phyloP scores from a whole-genome alignment of 2,113 vertebrate species.

The Sapajus apella region DNA sequence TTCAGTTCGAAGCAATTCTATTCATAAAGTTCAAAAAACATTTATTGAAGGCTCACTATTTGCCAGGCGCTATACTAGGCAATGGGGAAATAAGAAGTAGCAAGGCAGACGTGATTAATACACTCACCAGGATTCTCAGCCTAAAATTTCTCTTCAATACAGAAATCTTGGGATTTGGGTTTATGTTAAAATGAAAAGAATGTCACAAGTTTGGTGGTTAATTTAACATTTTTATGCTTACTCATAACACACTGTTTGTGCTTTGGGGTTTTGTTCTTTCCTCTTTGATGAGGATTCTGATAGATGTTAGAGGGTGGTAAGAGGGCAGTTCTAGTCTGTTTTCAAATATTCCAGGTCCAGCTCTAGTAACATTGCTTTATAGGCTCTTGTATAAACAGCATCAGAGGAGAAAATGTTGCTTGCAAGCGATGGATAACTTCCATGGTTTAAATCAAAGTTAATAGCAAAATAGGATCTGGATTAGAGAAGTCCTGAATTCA shows the following conservation, averaged over 20 bases:
- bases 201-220: neutral
- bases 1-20: slow-evolving; percentile 32
- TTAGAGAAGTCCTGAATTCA: neutral
- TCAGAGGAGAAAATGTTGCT: neutral
- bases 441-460: neutral
- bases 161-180: slow-evolving; percentile 15
- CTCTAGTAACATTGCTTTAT: neutral
- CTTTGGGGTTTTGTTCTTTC: neutral
- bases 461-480: neutral
- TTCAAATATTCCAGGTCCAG: neutral
- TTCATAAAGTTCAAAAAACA: slow-evolving; percentile 19
- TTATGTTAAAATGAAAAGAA: slow-evolving; percentile 25
- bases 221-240: neutral
- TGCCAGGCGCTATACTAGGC: neutral
- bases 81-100: neutral
- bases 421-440: neutral
- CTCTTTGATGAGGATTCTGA: neutral
- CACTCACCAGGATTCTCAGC: neutral
- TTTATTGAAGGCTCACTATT: neutral
- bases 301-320: neutral
- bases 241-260: neutral
- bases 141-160: neutral
- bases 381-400: neutral
- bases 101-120: neutral
- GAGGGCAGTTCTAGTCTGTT: neutral